Evolutionary conservation across 2,797 vertebrate genomes (phyloP), one percentile per base, ranked within the genome.

Genomic region (Sebastes oblongus): DNA sequence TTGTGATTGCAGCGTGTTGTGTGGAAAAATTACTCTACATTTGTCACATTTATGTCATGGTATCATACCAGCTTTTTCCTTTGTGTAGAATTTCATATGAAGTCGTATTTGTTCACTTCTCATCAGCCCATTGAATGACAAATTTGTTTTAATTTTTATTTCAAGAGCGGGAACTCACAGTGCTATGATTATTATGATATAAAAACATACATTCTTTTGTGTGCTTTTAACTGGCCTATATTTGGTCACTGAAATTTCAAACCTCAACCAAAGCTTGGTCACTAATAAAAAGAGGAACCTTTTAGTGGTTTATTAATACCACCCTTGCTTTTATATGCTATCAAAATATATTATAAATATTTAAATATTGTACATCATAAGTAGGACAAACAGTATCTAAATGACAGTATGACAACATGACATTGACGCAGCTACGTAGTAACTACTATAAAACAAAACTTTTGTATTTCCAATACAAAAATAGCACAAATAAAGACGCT

Each of bases 401-500:
- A 67, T 55, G 25, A 75, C 22, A 61, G 34, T 24, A 64, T 67
- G n/a, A 73, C 27, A 77, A 52, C 36, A 76, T 77, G 30, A 75
- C 20, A 64, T 32, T n/a, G 9, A 77, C 61, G 70, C 30, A 60
- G 60, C 36, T 42, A 59, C 2, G 46, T 20, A 52, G 4, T 66
- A 34, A 64, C 46, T 54, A 75, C 54, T 8, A 75, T 59, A 10
- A 81, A 80, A 80, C 12, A 71, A 32, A 64, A 34, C 10, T 13
- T 25, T 29, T 78, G 18, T 87, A 80, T 85, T 73, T 82, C 84
- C 73, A 88, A 66, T 77, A 86, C 66, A 93, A 85, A 88, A 84
- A 75, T 32, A 77, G 42, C 42, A 85, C 42, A 90, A 56, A 79
- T 24, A 75, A 36, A 82, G 34, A 79, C 13, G 8, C 50, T 77